Evolutionary conservation across 2,113 vertebrate genomes (phyloP).

Genomic region (Dasyornis broadbenti): DNA sequence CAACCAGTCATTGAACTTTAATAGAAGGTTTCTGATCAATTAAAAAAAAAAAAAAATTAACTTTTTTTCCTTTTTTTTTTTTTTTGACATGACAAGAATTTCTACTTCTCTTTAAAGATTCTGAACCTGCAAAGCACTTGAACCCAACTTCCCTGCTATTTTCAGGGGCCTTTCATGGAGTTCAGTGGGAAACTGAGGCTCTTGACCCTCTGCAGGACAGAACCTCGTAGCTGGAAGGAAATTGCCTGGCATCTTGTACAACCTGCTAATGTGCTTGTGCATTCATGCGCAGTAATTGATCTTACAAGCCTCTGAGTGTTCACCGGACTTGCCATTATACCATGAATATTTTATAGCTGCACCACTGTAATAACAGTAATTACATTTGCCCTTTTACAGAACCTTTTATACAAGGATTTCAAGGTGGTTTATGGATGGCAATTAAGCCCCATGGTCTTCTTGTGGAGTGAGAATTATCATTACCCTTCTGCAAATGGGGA

Average conservation of each 20-base stretch:
- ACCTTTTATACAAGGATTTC: slow-evolving; percentile 33
- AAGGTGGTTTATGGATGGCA: slow-evolving; percentile 30
- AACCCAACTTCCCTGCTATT: not conserved
- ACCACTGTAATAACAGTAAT: slow-evolving; percentile 41
- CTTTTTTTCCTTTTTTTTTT: not conserved
- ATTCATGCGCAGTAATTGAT: slow-evolving; percentile 49
- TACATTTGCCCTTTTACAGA: slow-evolving; percentile 48
- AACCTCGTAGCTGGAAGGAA: not conserved
- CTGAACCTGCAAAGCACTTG: not conserved
- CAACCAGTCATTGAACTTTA: not conserved
- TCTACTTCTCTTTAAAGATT: not conserved
- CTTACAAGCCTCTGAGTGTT: slow-evolving; percentile 12
- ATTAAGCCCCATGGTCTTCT: not conserved
- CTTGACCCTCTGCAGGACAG: not conserved
- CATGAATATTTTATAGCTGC: slow-evolving; percentile 52
- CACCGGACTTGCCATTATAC: slow-evolving; percentile 26
- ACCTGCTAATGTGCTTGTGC: slow-evolving; percentile 23
- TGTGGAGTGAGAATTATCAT: slow-evolving; percentile 3
- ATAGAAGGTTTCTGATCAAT: not conserved
- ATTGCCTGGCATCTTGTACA: not conserved
- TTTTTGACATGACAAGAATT: not conserved
- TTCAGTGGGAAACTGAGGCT: not conserved
- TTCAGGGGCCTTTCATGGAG: not conserved
- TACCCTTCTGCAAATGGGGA: not conserved
- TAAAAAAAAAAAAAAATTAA: accelerated